These are phyloP conservation scores for Antechinus flavipes DNA, from an alignment of 2,113 vertebrate species.

Conservation along the genomic window DNA sequence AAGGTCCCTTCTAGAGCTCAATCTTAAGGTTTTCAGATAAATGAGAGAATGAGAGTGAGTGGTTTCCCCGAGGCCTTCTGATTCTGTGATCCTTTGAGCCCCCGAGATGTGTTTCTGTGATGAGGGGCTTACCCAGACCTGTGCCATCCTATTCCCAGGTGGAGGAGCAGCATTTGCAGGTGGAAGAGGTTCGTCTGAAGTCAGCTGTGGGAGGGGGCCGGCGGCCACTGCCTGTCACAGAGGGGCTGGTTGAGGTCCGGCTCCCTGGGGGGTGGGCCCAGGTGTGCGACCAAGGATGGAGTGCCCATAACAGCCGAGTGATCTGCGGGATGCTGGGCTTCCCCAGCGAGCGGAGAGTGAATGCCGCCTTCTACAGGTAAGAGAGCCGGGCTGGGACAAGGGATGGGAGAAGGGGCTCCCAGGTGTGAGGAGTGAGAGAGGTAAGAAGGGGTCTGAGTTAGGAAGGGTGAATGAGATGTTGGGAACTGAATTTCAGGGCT, in stretches of 20 bases:
- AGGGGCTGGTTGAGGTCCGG: slow-evolving; percentile 94
- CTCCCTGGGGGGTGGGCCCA: slow-evolving; percentile 91
- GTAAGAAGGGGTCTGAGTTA: background rate
- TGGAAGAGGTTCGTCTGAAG: slow-evolving; percentile 94
- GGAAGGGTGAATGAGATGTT: background rate
- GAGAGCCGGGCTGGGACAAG: background rate
- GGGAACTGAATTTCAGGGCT: background rate
- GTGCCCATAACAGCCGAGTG: slow-evolving; percentile 90
- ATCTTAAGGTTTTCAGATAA: background rate
- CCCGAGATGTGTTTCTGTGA: background rate
- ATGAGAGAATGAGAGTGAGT: background rate
- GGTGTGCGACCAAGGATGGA: slow-evolving; percentile 94
- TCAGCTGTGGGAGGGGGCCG: slow-evolving; percentile 84
- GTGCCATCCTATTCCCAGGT: slow-evolving; percentile 76
- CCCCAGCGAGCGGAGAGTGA: slow-evolving; percentile 93
- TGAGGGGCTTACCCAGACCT: background rate
- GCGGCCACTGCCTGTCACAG: slow-evolving; percentile 87
- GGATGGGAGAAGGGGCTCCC: rapidly evolving
- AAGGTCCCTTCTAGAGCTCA: background rate
- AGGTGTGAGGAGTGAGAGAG: background rate
- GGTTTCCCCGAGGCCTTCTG: background rate
- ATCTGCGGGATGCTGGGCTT: slow-evolving; percentile 98
- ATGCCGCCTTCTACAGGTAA: slow-evolving; percentile 97
- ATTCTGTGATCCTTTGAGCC: background rate
- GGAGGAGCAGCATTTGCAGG: slow-evolving; percentile 88